Evolutionary conservation across 2,113 vertebrate genomes (phyloP), one percentile per base, ranked within the genome.

Genomic region (Austrofundulus limnaeus): DNA sequence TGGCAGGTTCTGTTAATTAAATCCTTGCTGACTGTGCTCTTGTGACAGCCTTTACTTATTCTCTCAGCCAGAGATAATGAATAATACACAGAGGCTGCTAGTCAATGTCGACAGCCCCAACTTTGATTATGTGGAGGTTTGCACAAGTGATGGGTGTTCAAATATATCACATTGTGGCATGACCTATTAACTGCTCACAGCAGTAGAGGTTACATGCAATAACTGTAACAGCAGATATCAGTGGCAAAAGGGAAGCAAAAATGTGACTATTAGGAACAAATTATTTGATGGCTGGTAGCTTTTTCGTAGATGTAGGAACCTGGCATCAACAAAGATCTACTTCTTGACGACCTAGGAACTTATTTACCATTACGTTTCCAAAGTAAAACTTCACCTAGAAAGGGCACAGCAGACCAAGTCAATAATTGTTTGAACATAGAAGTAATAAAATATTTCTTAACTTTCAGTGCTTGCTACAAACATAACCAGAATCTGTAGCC

Each of bases 1-100:
- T 89, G 87, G 83, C 86, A 87, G 87, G 77, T 82, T 62, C 60
- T 83, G 85, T 91, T 90, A 88, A 92, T 88, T 85, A 88, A 91
- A 90, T 86, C 77, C 75, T 89, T 71, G 82, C 79, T 73, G 62
- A 73, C 81, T 62, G 63, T 66, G 75, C 78, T 83, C 60, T 75
- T 64, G 76, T 90, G 90, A 90, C 91, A 84, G 86, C 71, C 79
- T 80, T 88, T 85, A 84, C 78, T 86, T 89, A 82, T 84, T 84
- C 84, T 70, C 84, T 85, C 86, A 81, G 75, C 84, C 83, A 72
- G 64, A 80, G 70, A 81, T 88, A 87, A 87, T 90, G 85, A 88
- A 87, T 80, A 85, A 87, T 81, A 88, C 81, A 69, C 78, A 72
- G n/a, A n/a, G 72, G 62, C 63, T 81, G 74, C 17, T 53, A 80